Evolutionary conservation across 2,797 vertebrate genomes (phyloP).

Genomic region (Myotis planiceps): DNA sequence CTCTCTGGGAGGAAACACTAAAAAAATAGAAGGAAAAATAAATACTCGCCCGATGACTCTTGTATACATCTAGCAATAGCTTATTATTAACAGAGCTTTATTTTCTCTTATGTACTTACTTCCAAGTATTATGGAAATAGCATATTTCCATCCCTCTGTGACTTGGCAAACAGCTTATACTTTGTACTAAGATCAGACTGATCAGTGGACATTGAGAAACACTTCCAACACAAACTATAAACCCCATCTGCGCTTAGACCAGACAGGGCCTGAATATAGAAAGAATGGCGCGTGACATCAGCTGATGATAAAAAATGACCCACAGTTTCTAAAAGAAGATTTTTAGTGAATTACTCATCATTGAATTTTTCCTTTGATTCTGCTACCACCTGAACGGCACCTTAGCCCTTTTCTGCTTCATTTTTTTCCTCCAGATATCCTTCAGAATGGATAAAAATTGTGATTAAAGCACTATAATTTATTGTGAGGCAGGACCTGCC

Average conservation of each 20-base stretch:
- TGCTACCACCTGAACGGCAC: background rate
- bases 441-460: constrained; percentile 16
- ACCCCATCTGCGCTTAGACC: background rate
- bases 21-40: background rate
- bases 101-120: background rate
- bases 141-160: background rate
- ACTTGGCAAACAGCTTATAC: background rate
- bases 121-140: too few species aligned
- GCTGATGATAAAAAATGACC: background rate
- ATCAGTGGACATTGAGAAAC: background rate
- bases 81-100: background rate
- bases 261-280: background rate
- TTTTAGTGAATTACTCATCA: background rate
- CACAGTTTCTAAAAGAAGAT: background rate
- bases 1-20: background rate
- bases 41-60: background rate
- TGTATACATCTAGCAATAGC: background rate
- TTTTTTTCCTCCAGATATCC: background rate
- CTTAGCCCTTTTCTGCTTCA: background rate
- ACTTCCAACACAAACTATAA: background rate
- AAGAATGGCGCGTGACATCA: background rate
- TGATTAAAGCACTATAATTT: background rate
- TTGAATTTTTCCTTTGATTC: background rate
- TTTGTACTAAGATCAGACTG: background rate
- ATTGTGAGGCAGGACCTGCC: background rate